These are phyloP conservation scores for Platyscapa corneri DNA, from an alignment of 1,140 invertebrate genomes.

Conservation along the genomic window DNA sequence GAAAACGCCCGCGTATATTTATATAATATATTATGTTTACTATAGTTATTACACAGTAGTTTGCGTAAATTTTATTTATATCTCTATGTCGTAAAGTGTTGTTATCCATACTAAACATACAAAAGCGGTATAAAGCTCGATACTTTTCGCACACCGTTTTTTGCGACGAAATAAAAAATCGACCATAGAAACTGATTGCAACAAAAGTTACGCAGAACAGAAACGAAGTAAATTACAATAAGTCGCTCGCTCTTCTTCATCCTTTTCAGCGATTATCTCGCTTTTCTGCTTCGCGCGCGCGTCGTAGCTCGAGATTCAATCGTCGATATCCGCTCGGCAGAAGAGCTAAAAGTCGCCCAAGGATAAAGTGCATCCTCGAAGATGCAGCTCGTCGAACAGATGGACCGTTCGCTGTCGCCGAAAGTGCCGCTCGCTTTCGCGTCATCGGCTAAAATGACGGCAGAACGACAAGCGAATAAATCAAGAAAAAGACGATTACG, in stretches of 20 bases:
- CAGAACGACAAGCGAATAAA: conserved; percentile 14
- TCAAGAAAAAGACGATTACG: background rate
- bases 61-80: conserved; percentile 65
- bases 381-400: background rate
- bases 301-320: background rate
- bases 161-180: conserved; percentile 11
- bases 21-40: conserved; percentile 66
- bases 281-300: background rate
- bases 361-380: no score
- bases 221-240: conserved; percentile 10
- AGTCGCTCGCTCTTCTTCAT: conserved; percentile 8
- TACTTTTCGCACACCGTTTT: conserved; percentile 68
- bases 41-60: conserved; percentile 71
- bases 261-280: background rate
- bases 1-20: conserved; percentile 59
- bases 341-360: background rate
- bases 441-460: background rate
- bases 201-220: background rate
- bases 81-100: conserved; percentile 65
- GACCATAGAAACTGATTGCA: conserved; percentile 8
- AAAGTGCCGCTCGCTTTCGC: background rate
- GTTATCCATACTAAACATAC: conserved; percentile 73
- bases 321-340: background rate
- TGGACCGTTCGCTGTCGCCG: background rate
- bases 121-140: conserved; percentile 74